A percentile compares a stretch with the other conserved stretches of the same genome.
Conservation (phyloP, 1,140 invertebrate genomes). For the Drosophila littoralis region DNA sequence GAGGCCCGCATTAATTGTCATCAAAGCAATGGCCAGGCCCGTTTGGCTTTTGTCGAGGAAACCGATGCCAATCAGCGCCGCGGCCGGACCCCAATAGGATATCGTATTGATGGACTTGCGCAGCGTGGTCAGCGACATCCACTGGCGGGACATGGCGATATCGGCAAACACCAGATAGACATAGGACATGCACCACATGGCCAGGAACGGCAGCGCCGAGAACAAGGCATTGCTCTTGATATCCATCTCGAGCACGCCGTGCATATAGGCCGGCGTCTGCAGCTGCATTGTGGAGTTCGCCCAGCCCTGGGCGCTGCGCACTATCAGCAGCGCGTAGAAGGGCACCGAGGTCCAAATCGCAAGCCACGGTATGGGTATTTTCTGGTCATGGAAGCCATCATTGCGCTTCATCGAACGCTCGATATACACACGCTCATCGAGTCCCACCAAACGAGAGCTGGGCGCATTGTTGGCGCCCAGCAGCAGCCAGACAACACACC, state of each 20-base stretch:
- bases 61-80: constrained; percentile 87
- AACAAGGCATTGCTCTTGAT: constrained; percentile 90
- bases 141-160: constrained; percentile 53
- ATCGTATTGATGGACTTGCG: constrained; percentile 89
- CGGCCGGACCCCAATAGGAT: constrained; percentile 86
- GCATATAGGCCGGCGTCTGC: constrained; percentile 89
- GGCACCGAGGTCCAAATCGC: constrained; percentile 91
- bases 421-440: constrained; percentile 87
- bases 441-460: constrained; percentile 86
- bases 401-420: constrained; percentile 82
- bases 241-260: constrained; percentile 90
- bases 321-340: constrained; percentile 93
- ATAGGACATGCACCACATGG: constrained; percentile 89
- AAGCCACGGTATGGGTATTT: constrained; percentile 88
- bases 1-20: constrained; percentile 89
- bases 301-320: constrained; percentile 96
- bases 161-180: constrained; percentile 84
- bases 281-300: constrained; percentile 96
- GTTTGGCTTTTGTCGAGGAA: constrained; percentile 84
- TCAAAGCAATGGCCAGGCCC: constrained; percentile 86
- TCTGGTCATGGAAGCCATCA: constrained; percentile 73
- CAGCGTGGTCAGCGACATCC: constrained; percentile 68
- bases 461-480: constrained; percentile 88
- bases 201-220: constrained; percentile 92
- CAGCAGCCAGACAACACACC: constrained; percentile 87